phyloP scores from a whole-genome alignment of 2,113 vertebrate species.

The Tragulus kanchil region DNA sequence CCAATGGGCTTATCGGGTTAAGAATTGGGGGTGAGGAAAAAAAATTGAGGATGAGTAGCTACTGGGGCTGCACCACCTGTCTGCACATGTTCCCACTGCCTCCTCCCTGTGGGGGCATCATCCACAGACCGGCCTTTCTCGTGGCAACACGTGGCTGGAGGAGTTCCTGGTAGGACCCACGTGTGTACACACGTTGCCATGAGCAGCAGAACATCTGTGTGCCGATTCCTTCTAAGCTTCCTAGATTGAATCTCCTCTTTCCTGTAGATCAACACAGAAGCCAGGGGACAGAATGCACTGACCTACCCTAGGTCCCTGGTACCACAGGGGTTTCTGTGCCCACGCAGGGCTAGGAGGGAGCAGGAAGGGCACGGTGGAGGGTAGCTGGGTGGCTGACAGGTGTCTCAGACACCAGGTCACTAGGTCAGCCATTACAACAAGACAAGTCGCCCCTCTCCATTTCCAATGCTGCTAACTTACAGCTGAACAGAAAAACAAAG shows the following conservation, averaged over 20 bases:
- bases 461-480: not conserved
- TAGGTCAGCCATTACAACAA: not conserved
- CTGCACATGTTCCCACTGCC: not conserved
- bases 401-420: not conserved
- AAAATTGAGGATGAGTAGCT: not conserved
- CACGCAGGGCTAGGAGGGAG: not conserved
- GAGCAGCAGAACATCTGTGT: not conserved
- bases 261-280: not conserved
- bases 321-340: not conserved
- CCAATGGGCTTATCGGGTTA: not conserved
- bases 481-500: not conserved
- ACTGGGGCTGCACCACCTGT: not conserved
- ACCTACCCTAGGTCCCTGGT: not conserved
- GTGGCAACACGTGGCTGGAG: not conserved
- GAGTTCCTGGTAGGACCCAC: not conserved
- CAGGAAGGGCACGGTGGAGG: not conserved
- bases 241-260: not conserved
- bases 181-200: not conserved
- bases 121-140: not conserved
- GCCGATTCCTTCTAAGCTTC: not conserved
- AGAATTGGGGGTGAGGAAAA: not conserved
- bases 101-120: rapidly evolving
- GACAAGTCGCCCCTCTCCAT: not conserved
- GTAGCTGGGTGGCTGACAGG: not conserved
- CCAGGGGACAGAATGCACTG: not conserved